phyloP scores from a whole-genome alignment of 1,140 invertebrate species.

The Drosophila dunni region DNA sequence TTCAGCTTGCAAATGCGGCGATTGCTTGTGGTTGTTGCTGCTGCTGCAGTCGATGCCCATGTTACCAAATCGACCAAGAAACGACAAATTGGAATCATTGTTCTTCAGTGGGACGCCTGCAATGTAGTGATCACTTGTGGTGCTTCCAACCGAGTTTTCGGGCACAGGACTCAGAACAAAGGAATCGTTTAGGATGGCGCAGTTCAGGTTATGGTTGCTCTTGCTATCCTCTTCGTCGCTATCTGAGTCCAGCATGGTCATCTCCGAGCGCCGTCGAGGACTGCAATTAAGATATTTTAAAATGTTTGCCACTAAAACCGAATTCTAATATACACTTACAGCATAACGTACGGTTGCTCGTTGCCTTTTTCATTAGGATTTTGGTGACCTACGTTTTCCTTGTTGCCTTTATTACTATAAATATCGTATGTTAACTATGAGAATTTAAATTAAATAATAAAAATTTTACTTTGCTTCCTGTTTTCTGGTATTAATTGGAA shows the following conservation, averaged over 20 bases:
- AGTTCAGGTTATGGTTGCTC: constrained; percentile 74
- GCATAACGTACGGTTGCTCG: constrained; percentile 8
- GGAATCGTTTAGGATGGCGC: constrained; percentile 81
- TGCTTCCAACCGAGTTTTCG: constrained; percentile 56
- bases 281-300: constrained; percentile 34
- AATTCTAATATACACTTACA: constrained; percentile 26
- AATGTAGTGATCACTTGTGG: constrained; percentile 3
- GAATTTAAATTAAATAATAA: not conserved
- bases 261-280: constrained; percentile 68
- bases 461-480: constrained; percentile 19
- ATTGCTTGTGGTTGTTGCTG: constrained; percentile 32
- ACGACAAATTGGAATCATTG: constrained; percentile 63
- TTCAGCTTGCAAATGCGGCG: constrained; percentile 17
- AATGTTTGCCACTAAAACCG: not conserved
- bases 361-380: constrained; percentile 3
- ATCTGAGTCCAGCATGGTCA: constrained; percentile 71
- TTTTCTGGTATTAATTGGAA: not conserved
- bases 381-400: constrained; percentile 38
- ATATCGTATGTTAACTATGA: not conserved
- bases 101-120: constrained; percentile 16
- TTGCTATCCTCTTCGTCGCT: constrained; percentile 74
- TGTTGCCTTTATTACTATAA: constrained; percentile 31
- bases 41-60: constrained; percentile 68
- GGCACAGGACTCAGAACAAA: constrained; percentile 75
- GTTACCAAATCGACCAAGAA: constrained; percentile 69